Evolutionary conservation across 2,113 vertebrate species (phyloP).

Genomic region (Bungarus multicinctus): DNA sequence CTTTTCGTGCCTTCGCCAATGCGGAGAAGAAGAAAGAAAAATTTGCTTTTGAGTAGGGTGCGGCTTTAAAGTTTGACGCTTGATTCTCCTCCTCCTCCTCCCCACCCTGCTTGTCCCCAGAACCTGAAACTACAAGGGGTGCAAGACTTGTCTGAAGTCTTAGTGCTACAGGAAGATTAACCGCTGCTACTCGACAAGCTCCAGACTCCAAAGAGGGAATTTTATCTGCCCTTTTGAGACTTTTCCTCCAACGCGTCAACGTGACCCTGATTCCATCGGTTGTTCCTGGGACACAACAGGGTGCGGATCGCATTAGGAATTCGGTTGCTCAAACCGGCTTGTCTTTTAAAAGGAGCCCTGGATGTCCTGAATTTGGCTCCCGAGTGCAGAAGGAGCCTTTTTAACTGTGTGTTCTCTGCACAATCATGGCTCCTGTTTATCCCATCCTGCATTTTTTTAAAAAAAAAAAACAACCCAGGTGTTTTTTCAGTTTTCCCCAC

Average conservation of each 20-base stretch:
- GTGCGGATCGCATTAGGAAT: fast-evolving
- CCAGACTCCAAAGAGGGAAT: neutral
- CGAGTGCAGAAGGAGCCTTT: no score
- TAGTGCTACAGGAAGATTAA: constrained; percentile 61
- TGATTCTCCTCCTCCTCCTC: neutral
- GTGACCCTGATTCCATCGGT: neutral
- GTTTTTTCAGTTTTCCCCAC: neutral
- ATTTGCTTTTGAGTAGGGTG: no score
- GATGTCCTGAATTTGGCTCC: neutral
- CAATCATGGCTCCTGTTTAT: neutral
- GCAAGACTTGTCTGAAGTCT: constrained; percentile 70
- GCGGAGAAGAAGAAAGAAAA: neutral
- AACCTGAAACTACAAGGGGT: constrained; percentile 68
- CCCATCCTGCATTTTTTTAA: neutral
- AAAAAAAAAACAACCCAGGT: no score
- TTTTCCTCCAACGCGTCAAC: neutral
- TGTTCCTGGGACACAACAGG: neutral
- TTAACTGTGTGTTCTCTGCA: neutral
- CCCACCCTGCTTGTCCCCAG: constrained; percentile 42
- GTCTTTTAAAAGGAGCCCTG: neutral
- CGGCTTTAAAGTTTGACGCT: neutral
- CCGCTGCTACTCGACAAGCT: fast-evolving
- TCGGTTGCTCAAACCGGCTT: neutral
- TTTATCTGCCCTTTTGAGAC: neutral
- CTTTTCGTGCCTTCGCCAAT: neutral